Evolutionary conservation across 53 echinoderm and acorn worm species (phyloP).

Genomic region (Crossaster papposus): DNA sequence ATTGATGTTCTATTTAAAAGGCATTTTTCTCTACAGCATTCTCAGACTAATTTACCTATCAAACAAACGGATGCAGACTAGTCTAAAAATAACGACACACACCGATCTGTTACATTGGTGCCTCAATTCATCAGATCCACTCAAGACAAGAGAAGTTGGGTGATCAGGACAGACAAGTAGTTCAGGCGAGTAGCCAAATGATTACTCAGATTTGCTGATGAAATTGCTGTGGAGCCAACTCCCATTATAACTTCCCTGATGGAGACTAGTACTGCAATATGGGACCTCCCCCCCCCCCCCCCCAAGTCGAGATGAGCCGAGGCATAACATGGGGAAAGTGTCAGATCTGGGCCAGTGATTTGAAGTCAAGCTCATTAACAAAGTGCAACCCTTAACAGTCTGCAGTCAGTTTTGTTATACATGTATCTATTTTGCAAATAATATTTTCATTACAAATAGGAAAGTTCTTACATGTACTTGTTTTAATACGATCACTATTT

Average conservation of each 20-base stretch:
- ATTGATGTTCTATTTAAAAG: background rate
- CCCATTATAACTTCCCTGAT: background rate
- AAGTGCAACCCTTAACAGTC: background rate
- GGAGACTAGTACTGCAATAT: background rate
- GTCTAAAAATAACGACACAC: background rate
- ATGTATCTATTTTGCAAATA: no score
- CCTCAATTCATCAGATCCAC: background rate
- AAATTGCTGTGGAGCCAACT: slow-evolving; percentile 42
- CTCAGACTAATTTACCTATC: background rate
- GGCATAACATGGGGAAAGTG: background rate
- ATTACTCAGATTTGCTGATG: slow-evolving; percentile 18
- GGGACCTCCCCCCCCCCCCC: background rate
- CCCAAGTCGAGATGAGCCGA: background rate
- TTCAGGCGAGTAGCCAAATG: background rate
- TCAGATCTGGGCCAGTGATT: background rate
- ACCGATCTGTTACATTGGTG: background rate
- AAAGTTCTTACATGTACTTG: background rate
- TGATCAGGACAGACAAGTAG: slow-evolving; percentile 6
- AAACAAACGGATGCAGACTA: background rate
- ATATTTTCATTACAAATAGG: no score
- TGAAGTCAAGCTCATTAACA: background rate
- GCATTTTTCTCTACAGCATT: background rate
- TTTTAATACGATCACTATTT: background rate
- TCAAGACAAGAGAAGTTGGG: no score
- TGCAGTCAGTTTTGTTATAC: no score